Evolutionary conservation across 1,140 invertebrate species (phyloP).

Genomic region (Pseudobourletiella spinata): DNA sequence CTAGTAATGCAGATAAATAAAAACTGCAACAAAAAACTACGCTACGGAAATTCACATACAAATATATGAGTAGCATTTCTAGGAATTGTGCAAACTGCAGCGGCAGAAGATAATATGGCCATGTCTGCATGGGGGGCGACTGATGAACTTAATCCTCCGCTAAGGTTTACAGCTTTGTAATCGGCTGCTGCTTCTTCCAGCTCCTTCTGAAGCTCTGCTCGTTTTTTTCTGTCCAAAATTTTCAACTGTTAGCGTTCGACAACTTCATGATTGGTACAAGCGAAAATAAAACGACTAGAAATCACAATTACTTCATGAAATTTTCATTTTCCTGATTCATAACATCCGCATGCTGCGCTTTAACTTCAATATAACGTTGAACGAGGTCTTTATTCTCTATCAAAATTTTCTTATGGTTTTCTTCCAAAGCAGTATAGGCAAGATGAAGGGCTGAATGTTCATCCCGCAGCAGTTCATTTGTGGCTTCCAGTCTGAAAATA

Average conservation of each 20-base stretch:
- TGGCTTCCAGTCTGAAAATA: constrained; percentile 55
- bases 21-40: not conserved
- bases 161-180: constrained; percentile 46
- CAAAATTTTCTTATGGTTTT: constrained; percentile 57
- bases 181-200: constrained; percentile 82
- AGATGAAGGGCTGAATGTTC: constrained; percentile 90
- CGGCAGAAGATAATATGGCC: constrained; percentile 46
- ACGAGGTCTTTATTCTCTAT: constrained; percentile 66
- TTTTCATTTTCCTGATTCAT: constrained; percentile 91
- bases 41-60: constrained; percentile 51
- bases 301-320: constrained; percentile 50
- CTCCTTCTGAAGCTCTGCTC: constrained; percentile 77
- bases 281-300: not conserved
- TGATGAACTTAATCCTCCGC: constrained; percentile 39
- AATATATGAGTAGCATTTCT: constrained; percentile 60
- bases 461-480: constrained; percentile 82
- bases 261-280: no score
- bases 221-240: constrained; percentile 61
- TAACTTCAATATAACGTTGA: constrained; percentile 77
- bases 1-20: constrained; percentile 10
- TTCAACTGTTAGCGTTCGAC: no score
- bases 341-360: constrained; percentile 86
- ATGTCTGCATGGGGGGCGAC: constrained; percentile 13
- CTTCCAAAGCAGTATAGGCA: constrained; percentile 77
- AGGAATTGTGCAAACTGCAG: constrained; percentile 46